phyloP scores from a whole-genome alignment of 2,888 invertebrate species.

The Noctua janthe region DNA sequence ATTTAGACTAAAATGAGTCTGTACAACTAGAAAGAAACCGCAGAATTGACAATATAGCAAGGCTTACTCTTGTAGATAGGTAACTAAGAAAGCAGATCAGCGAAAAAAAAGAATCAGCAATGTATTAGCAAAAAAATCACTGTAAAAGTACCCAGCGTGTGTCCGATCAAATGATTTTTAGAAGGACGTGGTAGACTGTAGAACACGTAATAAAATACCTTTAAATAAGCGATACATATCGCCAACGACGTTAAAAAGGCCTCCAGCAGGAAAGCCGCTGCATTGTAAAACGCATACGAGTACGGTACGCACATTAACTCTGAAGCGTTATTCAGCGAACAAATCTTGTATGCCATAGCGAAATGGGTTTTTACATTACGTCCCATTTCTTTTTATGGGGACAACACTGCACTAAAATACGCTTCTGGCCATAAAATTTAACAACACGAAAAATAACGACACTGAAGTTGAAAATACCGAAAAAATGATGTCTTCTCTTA shows the following conservation, averaged over 20 bases:
- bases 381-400: conserved; percentile 50
- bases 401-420: background rate
- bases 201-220: background rate
- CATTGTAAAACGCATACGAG: conserved; percentile 32
- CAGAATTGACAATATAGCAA: background rate
- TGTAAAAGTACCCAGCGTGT: background rate
- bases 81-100: background rate
- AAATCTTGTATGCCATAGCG: conserved; percentile 29
- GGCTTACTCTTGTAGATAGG: background rate
- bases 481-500: background rate
- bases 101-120: background rate
- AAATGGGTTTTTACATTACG: conserved; percentile 51
- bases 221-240: background rate
- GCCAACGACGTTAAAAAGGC: background rate
- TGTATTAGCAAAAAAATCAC: background rate
- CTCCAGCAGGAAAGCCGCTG: conserved; percentile 61
- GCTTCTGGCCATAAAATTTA: background rate
- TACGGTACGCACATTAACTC: conserved; percentile 54
- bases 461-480: background rate
- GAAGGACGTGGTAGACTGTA: background rate
- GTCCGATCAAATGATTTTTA: no score
- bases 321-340: conserved; percentile 47
- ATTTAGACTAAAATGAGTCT: background rate
- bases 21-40: background rate
- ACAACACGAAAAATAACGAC: conserved; percentile 24